Evolutionary conservation across 2,888 invertebrate genomes (phyloP).

Genomic region (Amorpha juglandis): DNA sequence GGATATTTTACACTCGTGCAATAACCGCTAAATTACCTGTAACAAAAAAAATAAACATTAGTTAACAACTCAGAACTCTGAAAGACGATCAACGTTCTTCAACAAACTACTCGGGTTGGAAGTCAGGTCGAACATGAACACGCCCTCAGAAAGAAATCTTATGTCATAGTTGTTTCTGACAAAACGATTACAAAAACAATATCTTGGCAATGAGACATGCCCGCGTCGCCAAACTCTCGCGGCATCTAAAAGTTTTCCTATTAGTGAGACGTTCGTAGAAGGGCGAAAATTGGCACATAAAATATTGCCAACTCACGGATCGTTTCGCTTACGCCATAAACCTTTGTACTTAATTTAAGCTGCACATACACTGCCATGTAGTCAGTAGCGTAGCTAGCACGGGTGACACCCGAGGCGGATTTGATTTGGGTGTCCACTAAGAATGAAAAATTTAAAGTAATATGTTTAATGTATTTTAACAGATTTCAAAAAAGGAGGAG

Average conservation of each 20-base stretch:
- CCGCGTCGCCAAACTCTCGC: slow-evolving; percentile 47
- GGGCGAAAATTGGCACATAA: slow-evolving; percentile 44
- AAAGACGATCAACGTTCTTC: not conserved
- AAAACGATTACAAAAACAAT: slow-evolving; percentile 53
- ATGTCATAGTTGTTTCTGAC: slow-evolving; percentile 34
- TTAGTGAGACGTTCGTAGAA: slow-evolving; percentile 47
- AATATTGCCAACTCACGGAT: slow-evolving; percentile 44
- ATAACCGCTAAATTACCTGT: slow-evolving; percentile 59
- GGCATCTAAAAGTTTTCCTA: slow-evolving; percentile 59
- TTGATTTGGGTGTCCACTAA: no score
- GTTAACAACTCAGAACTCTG: slow-evolving; percentile 5
- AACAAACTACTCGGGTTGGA: not conserved
- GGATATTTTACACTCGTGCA: slow-evolving; percentile 36
- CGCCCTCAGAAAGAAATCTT: slow-evolving; percentile 26
- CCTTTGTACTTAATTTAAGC: slow-evolving; percentile 22
- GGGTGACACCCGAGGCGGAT: no score
- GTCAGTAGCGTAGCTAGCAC: no score
- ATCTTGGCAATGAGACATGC: slow-evolving; percentile 46
- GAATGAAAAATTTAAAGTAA: no score
- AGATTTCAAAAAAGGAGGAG: no score
- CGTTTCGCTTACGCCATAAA: slow-evolving; percentile 28
- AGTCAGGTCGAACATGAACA: slow-evolving; percentile 28
- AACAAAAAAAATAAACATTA: slow-evolving; percentile 51
- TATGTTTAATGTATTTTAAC: no score
- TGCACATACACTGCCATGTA: slow-evolving; percentile 10